These are phyloP conservation scores for Neolamprologus caudopunctatus DNA, from an alignment of 2,113 vertebrate genomes.

Conservation along the genomic window DNA sequence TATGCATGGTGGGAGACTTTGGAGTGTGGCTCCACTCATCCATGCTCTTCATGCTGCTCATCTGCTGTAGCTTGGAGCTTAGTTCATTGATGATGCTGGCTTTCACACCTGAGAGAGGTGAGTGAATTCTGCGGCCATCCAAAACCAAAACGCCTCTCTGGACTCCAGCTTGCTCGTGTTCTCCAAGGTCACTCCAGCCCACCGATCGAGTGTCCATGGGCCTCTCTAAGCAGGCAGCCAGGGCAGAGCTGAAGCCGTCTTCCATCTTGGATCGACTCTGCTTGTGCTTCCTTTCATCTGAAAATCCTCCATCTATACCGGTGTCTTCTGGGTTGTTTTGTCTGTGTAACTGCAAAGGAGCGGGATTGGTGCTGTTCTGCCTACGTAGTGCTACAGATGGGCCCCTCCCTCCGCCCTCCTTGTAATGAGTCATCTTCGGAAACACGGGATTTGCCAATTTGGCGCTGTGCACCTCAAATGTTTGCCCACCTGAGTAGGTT, in stretches of 20 bases:
- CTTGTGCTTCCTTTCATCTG: constrained; percentile 31
- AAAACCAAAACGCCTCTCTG: constrained; percentile 42
- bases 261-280: constrained; percentile 44
- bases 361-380: constrained; percentile 66
- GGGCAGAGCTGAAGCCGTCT: constrained; percentile 48
- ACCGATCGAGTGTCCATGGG: constrained; percentile 46
- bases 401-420: constrained; percentile 42
- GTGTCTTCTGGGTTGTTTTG: constrained; percentile 47
- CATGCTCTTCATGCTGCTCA: constrained; percentile 73
- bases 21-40: constrained; percentile 68
- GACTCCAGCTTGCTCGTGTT: constrained; percentile 25
- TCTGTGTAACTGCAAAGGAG: constrained; percentile 57
- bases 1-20: constrained; percentile 64
- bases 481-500: constrained; percentile 77
- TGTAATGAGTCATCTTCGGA: constrained; percentile 64
- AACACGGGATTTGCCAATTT: constrained; percentile 59
- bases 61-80: constrained; percentile 89
- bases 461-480: constrained; percentile 69
- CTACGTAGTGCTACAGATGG: constrained; percentile 52
- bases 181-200: constrained; percentile 47
- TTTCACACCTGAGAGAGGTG: constrained; percentile 80
- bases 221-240: constrained; percentile 65
- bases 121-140: constrained; percentile 65
- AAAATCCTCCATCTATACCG: constrained; percentile 18
- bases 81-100: constrained; percentile 90